phyloP scores from a whole-genome alignment of 2,113 vertebrate species.

The Lycaon pictus region DNA sequence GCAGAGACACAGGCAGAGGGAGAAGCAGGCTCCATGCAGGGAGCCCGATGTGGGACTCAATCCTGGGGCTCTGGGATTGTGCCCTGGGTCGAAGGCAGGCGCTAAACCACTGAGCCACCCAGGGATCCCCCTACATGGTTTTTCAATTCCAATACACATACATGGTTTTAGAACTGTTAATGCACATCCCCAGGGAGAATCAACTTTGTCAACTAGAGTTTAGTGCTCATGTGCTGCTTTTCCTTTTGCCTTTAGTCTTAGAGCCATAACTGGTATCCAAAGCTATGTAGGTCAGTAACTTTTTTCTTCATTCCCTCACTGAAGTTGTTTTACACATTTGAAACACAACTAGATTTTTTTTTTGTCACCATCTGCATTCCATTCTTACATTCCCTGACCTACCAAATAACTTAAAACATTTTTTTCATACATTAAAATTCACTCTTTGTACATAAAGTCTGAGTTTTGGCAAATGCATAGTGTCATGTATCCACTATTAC shows the following conservation, averaged over 20 bases:
- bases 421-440: not conserved
- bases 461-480: not conserved
- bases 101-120: too few relatives aligned
- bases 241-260: constrained; percentile 26
- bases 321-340: not conserved
- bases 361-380: not conserved
- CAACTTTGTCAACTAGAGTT: not conserved
- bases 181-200: not conserved
- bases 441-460: not conserved
- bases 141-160: constrained; percentile 10
- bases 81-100: too few relatives aligned
- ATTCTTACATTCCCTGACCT: not conserved
- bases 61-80: too few relatives aligned
- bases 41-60: too few relatives aligned
- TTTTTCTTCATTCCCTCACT: not conserved
- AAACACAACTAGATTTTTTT: constrained; percentile 42
- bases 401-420: not conserved
- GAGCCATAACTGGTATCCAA: not conserved
- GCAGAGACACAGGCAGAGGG: too few relatives aligned
- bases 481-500: not conserved
- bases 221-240: not conserved
- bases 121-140: not conserved
- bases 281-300: not conserved
- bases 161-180: not conserved
- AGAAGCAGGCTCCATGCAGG: too few relatives aligned